Base-by-base conservation (phyloP, 2,797 vertebrate genomes). In the Enteromius argenteus region DNA sequence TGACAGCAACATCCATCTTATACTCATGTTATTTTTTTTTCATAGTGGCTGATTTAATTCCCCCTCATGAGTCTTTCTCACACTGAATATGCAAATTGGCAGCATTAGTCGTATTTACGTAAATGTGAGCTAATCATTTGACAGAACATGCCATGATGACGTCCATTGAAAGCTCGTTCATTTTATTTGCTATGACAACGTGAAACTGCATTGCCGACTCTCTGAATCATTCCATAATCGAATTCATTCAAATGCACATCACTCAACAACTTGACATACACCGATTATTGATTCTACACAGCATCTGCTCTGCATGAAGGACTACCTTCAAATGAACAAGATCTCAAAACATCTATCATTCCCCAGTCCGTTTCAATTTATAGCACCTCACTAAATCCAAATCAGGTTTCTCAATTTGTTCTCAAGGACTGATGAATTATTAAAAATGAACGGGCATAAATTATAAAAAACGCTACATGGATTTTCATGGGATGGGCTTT, bases 371-470 rank as follows among this genome's bases (percentile, higher is more conserved):
- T 35, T 35, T 73, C 6, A 73, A 87, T 69, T 58, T 77, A 84
- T 84, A 5, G n/a, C 76, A 78, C 75, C 64, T 77, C 83, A 60
- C 69, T 80, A 78, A 85, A 87, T 77, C 74, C 23, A 84, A 78
- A 88, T 83, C 83, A 85, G 82, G 64, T 85, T 53, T 76, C 80
- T 81, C 77, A 78, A 83, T 87, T 85, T 81, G 84, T 66, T 86
- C 75, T 82, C 53, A 66, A 73, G 46, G 37, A 66, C 53, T 84
- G 78, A 69, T 66, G 60, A 80, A 73, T 81, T 69, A 78, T 87
- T 84, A 71, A 88, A 90, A 89, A 87, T 87, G 81, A 84, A 83
- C 84, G 35, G 64, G 72, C 49, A 21, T 42, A 64, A 85, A 85
- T 85, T 87, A 85, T 81, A 72, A 86, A 87, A 44, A 78, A 60